Percentiles rank a stretch among this genome's conserved stretches.
These are phyloP conservation scores for Bombus superbus DNA, from an alignment of 1,140 invertebrate genomes.

Conservation along the genomic window DNA sequence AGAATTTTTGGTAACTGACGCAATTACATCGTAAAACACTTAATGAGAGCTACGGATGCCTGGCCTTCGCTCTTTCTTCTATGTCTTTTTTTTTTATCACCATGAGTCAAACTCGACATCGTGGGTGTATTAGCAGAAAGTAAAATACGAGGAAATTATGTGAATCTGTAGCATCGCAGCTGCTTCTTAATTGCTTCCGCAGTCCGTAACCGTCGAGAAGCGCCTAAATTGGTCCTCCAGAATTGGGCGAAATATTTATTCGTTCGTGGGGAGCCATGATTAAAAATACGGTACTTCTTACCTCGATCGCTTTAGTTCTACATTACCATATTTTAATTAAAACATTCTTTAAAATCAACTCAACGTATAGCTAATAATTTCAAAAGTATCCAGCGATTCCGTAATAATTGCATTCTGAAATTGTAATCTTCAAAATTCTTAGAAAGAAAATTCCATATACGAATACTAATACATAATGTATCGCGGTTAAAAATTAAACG, in stretches of 20 bases:
- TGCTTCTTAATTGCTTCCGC: slow-evolving; percentile 16
- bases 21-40: slow-evolving; percentile 13
- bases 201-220: neutral
- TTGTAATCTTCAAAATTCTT: too few relatives aligned
- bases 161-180: slow-evolving; percentile 10
- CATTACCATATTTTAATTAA: too few relatives aligned
- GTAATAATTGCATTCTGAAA: too few relatives aligned
- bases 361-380: too few relatives aligned
- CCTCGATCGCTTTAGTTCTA: too few relatives aligned
- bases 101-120: slow-evolving; percentile 1
- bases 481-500: too few relatives aligned
- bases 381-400: too few relatives aligned
- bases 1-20: slow-evolving; percentile 19
- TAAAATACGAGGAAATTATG: neutral
- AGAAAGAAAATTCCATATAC: too few relatives aligned
- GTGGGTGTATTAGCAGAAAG: neutral
- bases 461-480: too few relatives aligned
- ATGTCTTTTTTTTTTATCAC: neutral
- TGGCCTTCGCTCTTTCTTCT: neutral
- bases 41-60: slow-evolving; percentile 5
- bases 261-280: neutral
- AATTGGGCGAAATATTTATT: neutral
- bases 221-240: slow-evolving; percentile 1
- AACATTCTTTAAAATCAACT: too few relatives aligned
- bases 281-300: neutral